Conservation (phyloP, 2,113 vertebrate genomes). For the Apeltes quadracus region DNA sequence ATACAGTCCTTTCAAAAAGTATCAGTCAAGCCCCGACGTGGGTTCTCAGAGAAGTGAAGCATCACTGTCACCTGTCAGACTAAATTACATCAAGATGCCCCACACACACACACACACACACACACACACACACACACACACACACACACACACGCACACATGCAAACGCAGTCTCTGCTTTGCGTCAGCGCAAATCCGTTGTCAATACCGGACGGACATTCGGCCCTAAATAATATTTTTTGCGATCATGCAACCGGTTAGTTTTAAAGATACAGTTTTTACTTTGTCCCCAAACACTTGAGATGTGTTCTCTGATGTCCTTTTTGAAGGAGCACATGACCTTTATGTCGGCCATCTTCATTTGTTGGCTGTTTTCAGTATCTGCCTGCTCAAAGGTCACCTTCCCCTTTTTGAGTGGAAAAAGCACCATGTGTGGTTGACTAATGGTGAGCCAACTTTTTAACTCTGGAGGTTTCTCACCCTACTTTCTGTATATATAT, state of each 20-base stretch:
- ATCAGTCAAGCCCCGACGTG: constrained; percentile 46
- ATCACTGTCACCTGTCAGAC: constrained; percentile 65
- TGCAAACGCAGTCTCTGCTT: constrained; percentile 3
- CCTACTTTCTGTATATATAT: not conserved
- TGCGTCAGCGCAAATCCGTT: constrained; percentile 18
- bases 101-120: constrained; percentile 23
- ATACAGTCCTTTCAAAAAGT: constrained; percentile 33
- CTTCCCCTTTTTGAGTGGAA: constrained; percentile 57
- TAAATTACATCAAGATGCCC: constrained; percentile 54
- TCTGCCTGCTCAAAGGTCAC: constrained; percentile 76
- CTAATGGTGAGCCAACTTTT: constrained; percentile 36
- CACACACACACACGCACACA: constrained; percentile 9
- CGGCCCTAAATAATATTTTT: constrained; percentile 46
- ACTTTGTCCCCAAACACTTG: constrained; percentile 42
- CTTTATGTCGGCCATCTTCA: constrained; percentile 78
- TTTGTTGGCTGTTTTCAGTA: constrained; percentile 73
- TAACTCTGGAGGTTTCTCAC: constrained; percentile 16
- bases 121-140: constrained; percentile 13
- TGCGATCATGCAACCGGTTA: constrained; percentile 6
- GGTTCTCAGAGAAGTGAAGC: constrained; percentile 40
- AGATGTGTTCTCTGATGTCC: constrained; percentile 71
- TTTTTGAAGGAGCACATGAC: constrained; percentile 74
- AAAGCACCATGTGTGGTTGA: constrained; percentile 43
- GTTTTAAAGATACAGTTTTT: constrained; percentile 41
- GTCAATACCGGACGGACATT: constrained; percentile 42